Percentiles rank a stretch among this genome's conserved stretches.
phyloP scores from a whole-genome alignment of 2,797 vertebrate genomes.

The Eospalax fontanierii region DNA sequence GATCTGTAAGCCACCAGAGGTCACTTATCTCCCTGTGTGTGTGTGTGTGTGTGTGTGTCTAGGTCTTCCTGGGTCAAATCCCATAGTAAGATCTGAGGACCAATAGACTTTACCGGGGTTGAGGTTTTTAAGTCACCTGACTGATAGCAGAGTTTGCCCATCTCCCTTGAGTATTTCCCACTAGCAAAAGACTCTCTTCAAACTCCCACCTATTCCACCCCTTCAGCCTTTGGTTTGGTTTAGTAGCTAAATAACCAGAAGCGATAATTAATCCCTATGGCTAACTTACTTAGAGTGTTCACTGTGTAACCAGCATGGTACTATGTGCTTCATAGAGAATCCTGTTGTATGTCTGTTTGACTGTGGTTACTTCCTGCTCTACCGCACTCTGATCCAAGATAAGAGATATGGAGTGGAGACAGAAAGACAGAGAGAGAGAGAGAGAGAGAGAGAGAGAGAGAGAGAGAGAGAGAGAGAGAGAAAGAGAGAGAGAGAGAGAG shows the following conservation, averaged over 20 bases:
- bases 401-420: neutral
- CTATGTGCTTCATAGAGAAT: neutral
- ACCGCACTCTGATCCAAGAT: neutral
- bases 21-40: neutral
- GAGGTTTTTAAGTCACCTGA: neutral
- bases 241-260: neutral
- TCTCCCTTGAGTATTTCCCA: neutral
- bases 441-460: neutral
- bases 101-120: neutral
- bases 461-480: no score
- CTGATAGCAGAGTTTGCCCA: neutral
- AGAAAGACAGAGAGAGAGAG: neutral
- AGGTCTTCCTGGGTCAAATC: neutral
- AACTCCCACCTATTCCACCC: neutral
- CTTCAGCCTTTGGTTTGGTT: neutral
- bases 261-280: neutral
- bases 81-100: neutral
- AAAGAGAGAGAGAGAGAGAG: neutral
- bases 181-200: neutral
- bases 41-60: neutral
- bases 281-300: neutral
- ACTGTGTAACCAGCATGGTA: neutral
- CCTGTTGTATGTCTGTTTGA: rapidly evolving
- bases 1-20: neutral
- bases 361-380: neutral